Evolutionary conservation across 2,888 invertebrate genomes (phyloP).

Genomic region (Ernsta delagoae): DNA sequence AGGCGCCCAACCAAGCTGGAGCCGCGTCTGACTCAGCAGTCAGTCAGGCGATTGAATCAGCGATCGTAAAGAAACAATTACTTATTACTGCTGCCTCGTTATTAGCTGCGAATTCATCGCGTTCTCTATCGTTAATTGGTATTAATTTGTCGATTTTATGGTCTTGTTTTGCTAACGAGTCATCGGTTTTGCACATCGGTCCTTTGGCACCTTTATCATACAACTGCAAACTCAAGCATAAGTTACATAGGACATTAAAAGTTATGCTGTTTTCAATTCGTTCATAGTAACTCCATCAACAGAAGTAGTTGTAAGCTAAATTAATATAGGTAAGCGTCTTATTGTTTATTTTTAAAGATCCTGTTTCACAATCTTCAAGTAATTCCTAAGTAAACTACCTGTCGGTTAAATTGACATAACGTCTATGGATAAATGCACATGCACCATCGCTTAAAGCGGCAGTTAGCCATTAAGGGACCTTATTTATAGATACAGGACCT

Average conservation of each 20-base stretch:
- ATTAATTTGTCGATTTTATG: conserved; percentile 18
- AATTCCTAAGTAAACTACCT: no score
- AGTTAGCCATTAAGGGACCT: no score
- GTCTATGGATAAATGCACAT: no score
- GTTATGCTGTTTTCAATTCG: no score
- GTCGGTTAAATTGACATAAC: no score
- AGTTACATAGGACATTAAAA: neutral
- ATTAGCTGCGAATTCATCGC: conserved; percentile 13
- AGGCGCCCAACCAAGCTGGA: neutral
- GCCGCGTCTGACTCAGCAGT: conserved; percentile 14
- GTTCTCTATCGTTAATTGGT: conserved; percentile 5
- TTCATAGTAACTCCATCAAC: no score
- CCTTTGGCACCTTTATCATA: neutral
- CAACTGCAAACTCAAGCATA: neutral
- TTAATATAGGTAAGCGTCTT: no score
- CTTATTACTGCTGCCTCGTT: conserved; percentile 22
- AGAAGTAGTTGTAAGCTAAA: no score
- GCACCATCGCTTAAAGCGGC: no score
- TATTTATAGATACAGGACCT: no score
- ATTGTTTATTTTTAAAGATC: no score
- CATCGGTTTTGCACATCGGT: neutral
- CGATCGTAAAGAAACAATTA: conserved; percentile 35
- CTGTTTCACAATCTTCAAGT: no score
- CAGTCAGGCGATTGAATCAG: conserved; percentile 19
- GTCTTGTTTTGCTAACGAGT: neutral